Percentiles rank a stretch among this genome's conserved stretches.
These are phyloP conservation scores for Trichoplusia ni DNA, from an alignment of 1,140 invertebrate species.

Conservation along the genomic window DNA sequence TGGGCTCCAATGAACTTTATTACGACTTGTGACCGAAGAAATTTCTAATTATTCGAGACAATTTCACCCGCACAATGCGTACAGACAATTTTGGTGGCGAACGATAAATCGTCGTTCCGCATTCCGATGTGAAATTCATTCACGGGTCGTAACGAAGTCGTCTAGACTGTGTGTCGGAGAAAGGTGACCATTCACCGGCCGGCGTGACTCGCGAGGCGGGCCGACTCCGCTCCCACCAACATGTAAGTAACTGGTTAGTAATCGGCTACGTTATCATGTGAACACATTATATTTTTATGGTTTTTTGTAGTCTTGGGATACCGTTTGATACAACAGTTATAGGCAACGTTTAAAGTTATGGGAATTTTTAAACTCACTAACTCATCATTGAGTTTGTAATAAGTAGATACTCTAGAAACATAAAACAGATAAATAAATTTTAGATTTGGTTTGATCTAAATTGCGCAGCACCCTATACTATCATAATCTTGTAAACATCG, in stretches of 20 bases:
- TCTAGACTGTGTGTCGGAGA: conserved; percentile 78
- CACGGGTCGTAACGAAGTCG: conserved; percentile 66
- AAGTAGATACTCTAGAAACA: no score
- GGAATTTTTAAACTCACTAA: neutral
- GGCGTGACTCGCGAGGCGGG: conserved; percentile 47
- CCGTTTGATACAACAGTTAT: conserved; percentile 19
- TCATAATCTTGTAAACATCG: conserved; percentile 1
- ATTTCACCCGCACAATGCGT: conserved; percentile 54
- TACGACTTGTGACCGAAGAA: conserved; percentile 28
- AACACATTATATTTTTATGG: conserved; percentile 19
- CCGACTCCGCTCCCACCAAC: conserved; percentile 42
- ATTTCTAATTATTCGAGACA: conserved; percentile 57
- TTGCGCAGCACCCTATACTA: neutral
- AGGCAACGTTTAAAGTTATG: conserved; percentile 5
- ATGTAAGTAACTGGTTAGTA: conserved; percentile 27
- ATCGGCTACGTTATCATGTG: conserved; percentile 27
- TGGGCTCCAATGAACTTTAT: neutral
- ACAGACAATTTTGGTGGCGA: conserved; percentile 55
- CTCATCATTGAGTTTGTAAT: no score
- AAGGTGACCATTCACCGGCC: conserved; percentile 77
- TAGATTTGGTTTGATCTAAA: neutral
- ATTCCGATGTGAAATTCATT: conserved; percentile 78
- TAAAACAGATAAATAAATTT: no score
- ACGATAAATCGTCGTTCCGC: conserved; percentile 72
- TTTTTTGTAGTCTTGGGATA: conserved; percentile 2